Base-by-base conservation (phyloP, 2,888 invertebrate species). In the Ophion costatus region DNA sequence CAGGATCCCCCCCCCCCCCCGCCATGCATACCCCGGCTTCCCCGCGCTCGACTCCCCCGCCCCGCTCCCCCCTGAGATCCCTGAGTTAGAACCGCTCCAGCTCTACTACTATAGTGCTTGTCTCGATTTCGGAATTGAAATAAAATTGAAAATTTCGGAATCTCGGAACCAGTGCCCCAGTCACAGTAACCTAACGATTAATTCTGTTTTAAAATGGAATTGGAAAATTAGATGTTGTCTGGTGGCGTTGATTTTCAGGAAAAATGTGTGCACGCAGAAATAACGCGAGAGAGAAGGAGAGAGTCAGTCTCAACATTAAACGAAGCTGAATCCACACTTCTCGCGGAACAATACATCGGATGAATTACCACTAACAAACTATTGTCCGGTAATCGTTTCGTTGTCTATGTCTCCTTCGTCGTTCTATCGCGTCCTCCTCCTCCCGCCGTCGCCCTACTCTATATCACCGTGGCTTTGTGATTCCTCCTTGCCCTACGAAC, bases 311-410 rank as follows among this genome's bases (percentile, higher is more conserved):
- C 87, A 88, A 87, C 86, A 63, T 81, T 84, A 82, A 85, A 82
- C 89, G 87, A 89, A 93, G 93, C 93, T 92, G 93, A 93, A 91
- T 93, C 90, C 91, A 92, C 93, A 89, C 89, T 92, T 92, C 89
- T 86, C 82, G 76, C 88, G 90, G 92, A 92, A 93, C 93, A 93
- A 93, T 93, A 92, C 93, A 92, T 89, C 90, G 91, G 91, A 92
- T 92, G 92, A 93, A 93, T 78, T 91, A 90, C 90, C 90, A 92
- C 93, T 93, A 93, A 93, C 93, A 93, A 93, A 93, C 93, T 93
- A 93, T 93, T 93, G 93, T 93, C 90, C 92, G 92, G 91, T 93
- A 93, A 93, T 93, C 89, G 93, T 92, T 90, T 89, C 84, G 82
- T 71, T 80, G 69, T 61, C 80, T 83, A 69, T 80, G 80, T 82